Evolutionary conservation across 2,113 vertebrate species (phyloP).

Genomic region (Takifugu bimaculatus): DNA sequence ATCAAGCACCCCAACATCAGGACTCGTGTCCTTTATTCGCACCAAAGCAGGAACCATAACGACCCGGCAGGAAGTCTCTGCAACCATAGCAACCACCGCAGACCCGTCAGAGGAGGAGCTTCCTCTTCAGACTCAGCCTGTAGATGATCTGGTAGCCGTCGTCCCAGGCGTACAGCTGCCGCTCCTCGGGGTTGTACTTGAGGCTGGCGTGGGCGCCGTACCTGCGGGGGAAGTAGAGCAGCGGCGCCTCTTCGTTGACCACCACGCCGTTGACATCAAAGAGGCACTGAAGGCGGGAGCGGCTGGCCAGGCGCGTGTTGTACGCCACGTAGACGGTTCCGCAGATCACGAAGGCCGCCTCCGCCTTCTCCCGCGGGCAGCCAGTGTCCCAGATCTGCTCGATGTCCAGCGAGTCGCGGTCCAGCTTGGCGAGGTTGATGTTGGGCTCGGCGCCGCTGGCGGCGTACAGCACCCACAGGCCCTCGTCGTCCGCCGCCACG

Average conservation of each 20-base stretch:
- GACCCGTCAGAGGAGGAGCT: conserved; percentile 63
- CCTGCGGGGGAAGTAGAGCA: conserved; percentile 92
- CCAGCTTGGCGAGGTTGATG: conserved; percentile 91
- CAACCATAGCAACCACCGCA: conserved; percentile 3
- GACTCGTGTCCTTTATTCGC: too few species aligned
- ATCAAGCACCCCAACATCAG: too few species aligned
- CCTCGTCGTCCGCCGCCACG: conserved; percentile 85
- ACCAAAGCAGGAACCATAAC: not conserved
- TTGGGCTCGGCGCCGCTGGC: conserved; percentile 80
- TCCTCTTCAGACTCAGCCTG: conserved; percentile 87
- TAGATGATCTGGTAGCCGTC: conserved; percentile 97
- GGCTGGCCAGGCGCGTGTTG: conserved; percentile 87
- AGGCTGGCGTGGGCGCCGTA: conserved; percentile 89
- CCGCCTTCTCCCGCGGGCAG: conserved; percentile 87
- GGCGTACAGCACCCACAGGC: conserved; percentile 91
- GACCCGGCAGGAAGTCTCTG: conserved; percentile 3
- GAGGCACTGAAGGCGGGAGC: conserved; percentile 89
- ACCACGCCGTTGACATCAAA: conserved; percentile 90
- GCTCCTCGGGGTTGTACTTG: conserved; percentile 89
- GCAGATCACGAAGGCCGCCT: conserved; percentile 89
- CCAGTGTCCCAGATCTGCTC: conserved; percentile 96
- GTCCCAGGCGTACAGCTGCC: conserved; percentile 93
- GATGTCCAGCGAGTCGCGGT: conserved; percentile 84
- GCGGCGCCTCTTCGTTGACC: conserved; percentile 79
- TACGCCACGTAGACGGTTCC: conserved; percentile 94